Conservation (phyloP, 2,888 invertebrate genomes). For the Sphecodes monilicornis region DNA sequence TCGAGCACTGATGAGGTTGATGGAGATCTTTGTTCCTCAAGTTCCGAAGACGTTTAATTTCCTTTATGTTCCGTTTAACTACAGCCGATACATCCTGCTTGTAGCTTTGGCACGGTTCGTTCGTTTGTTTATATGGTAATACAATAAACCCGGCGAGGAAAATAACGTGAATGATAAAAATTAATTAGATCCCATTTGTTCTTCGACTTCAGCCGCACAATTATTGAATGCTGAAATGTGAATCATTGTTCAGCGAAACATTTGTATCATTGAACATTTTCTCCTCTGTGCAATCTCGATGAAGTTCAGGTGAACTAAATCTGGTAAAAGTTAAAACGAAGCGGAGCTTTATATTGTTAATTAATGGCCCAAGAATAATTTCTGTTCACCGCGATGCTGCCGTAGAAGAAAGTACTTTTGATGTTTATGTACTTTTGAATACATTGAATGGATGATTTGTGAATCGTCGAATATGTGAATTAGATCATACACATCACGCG, state of each 20-base stretch:
- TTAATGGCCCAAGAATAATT: no score
- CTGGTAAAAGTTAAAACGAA: neutral
- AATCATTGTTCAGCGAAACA: neutral
- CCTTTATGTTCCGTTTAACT: slow-evolving; percentile 19
- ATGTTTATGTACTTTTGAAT: no score
- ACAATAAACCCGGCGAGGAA: neutral
- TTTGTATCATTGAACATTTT: neutral
- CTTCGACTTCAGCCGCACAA: neutral
- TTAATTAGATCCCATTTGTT: neutral
- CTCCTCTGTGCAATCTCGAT: neutral
- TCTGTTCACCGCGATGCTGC: no score
- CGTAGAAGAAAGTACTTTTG: no score
- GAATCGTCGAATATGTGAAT: neutral
- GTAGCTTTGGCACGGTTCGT: neutral
- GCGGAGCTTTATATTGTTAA: neutral
- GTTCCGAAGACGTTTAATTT: slow-evolving; percentile 34
- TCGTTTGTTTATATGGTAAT: neutral
- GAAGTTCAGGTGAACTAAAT: no score
- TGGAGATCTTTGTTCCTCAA: slow-evolving; percentile 20
- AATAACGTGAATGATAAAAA: neutral
- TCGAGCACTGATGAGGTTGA: slow-evolving; percentile 17
- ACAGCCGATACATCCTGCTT: neutral
- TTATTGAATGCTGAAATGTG: neutral
- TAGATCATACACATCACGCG: neutral
- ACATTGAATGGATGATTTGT: no score